Percentiles rank a stretch among this genome's conserved stretches.
These are phyloP conservation scores for Chunga burmeisteri DNA, from an alignment of 2,113 vertebrate genomes.

Conservation along the genomic window DNA sequence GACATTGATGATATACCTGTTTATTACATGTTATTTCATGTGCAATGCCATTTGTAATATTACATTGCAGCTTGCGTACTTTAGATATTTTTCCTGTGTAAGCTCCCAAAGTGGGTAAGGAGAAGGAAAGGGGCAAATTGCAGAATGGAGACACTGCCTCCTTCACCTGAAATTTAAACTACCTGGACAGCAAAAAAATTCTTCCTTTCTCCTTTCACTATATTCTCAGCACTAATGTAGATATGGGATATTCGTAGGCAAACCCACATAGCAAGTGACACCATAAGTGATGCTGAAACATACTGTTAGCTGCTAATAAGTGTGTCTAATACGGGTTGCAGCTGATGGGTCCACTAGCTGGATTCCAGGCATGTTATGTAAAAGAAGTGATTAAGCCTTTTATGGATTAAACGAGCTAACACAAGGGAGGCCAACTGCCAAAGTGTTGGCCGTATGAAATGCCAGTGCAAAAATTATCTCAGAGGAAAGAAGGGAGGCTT, in stretches of 20 bases:
- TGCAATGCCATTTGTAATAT: background rate
- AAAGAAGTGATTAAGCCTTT: constrained; percentile 32
- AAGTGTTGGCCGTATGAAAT: background rate
- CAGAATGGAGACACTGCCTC: background rate
- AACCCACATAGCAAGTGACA: background rate
- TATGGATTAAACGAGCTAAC: background rate
- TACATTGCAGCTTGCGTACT: background rate
- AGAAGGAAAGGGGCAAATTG: background rate
- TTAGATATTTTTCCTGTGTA: background rate
- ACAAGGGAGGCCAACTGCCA: constrained; percentile 16
- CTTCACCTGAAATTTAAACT: background rate
- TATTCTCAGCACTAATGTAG: background rate
- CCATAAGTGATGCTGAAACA: background rate
- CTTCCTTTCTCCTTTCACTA: background rate
- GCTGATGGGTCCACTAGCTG: background rate
- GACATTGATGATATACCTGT: background rate
- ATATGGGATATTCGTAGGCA: background rate
- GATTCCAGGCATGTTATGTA: background rate
- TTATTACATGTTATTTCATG: background rate
- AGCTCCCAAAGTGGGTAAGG: background rate
- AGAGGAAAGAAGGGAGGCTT: background rate
- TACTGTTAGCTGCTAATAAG: background rate
- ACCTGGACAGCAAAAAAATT: background rate
- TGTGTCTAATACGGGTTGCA: constrained; percentile 16
- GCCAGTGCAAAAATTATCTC: background rate